phyloP scores from a whole-genome alignment of 2,797 vertebrate genomes.

The Emys orbicularis region DNA sequence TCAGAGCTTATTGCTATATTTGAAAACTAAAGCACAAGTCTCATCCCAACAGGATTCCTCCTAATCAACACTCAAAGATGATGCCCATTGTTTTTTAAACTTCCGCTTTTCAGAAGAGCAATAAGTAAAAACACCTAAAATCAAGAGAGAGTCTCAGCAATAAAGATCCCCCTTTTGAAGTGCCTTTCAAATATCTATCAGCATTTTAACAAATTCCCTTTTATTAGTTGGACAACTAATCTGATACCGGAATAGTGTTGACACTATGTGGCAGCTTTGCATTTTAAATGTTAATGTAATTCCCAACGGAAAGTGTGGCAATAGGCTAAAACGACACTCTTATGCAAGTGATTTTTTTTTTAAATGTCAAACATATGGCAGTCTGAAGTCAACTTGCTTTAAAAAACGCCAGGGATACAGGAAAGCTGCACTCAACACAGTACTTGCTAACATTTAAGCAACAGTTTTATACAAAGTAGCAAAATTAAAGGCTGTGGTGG shows the following conservation, averaged over 20 bases:
- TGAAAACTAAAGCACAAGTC: background rate
- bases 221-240: background rate
- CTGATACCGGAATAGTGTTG: background rate
- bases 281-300: background rate
- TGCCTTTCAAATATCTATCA: background rate
- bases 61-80: background rate
- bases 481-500: background rate
- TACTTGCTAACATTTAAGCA: background rate
- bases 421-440: conserved; percentile 9
- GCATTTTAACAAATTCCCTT: background rate
- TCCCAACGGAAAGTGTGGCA: background rate
- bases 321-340: background rate
- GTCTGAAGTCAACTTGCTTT: background rate
- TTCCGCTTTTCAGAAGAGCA: background rate
- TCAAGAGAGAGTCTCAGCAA: background rate
- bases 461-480: background rate
- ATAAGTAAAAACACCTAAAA: background rate
- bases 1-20: background rate
- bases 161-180: background rate
- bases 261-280: background rate
- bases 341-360: background rate
- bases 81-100: background rate
- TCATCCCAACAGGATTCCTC: background rate
- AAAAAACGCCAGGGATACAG: background rate
- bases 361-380: background rate